A percentile compares a stretch with the other conserved stretches of the same genome.
phyloP scores from a whole-genome alignment of 2,113 vertebrate species.

The Callocephalon fimbriatum region DNA sequence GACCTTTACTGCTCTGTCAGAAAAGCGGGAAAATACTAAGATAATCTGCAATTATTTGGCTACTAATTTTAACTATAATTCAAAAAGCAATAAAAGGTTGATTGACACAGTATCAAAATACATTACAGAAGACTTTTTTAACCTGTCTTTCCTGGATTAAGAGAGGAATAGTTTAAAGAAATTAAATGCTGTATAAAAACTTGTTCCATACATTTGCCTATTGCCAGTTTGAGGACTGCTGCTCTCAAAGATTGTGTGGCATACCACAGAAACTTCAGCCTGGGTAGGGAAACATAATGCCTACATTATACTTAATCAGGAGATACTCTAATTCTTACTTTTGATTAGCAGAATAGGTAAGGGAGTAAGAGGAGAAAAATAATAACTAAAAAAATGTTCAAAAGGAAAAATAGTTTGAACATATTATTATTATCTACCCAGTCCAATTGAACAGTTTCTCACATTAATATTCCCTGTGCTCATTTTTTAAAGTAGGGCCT shows the following conservation, averaged over 20 bases:
- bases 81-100: background rate
- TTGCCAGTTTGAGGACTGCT: background rate
- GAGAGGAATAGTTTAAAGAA: background rate
- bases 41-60: background rate
- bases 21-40: background rate
- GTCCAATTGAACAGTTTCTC: background rate
- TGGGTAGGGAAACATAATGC: background rate
- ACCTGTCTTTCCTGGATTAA: background rate
- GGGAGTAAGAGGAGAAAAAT: background rate
- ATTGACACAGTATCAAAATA: background rate
- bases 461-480: background rate
- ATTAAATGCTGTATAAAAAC: background rate
- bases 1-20: conserved; percentile 10
- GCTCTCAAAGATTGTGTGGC: background rate
- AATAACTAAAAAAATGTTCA: background rate
- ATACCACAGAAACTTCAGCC: background rate
- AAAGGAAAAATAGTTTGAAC: background rate
- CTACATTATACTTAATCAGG: background rate
- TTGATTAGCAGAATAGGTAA: background rate
- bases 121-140: background rate
- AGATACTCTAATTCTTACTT: background rate
- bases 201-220: background rate
- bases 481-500: background rate
- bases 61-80: background rate
- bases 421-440: background rate